phyloP scores from a whole-genome alignment of 92 coral and sea anemone genomes.

The Scolanthus callimorphus region DNA sequence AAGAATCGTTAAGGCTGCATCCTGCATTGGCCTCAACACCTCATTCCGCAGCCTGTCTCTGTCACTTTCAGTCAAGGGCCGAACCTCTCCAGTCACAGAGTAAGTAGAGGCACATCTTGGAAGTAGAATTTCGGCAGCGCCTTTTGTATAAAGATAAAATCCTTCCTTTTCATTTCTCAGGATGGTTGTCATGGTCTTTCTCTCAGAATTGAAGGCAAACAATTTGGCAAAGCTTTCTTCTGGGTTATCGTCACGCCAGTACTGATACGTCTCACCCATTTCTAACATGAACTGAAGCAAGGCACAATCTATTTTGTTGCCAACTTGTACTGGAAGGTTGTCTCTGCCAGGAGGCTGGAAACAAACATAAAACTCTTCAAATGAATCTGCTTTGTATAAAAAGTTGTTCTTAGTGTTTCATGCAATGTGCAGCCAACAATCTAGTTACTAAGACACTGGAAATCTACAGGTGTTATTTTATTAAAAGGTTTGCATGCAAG shows the following conservation, averaged over 20 bases:
- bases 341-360: slow-evolving; percentile 58
- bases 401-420: too few relatives aligned
- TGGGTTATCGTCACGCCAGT: slow-evolving; percentile 84
- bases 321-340: slow-evolving; percentile 67
- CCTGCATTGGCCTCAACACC: slow-evolving; percentile 62
- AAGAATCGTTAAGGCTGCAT: slow-evolving; percentile 54
- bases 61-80: slow-evolving; percentile 41
- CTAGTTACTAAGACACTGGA: too few relatives aligned
- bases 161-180: slow-evolving; percentile 52
- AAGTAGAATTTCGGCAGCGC: slow-evolving; percentile 75
- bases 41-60: slow-evolving; percentile 55
- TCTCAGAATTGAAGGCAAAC: slow-evolving; percentile 75
- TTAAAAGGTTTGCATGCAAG: too few relatives aligned
- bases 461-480: too few relatives aligned
- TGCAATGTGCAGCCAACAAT: too few relatives aligned
- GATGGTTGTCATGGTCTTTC: slow-evolving; percentile 90
- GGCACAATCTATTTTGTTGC: slow-evolving; percentile 93
- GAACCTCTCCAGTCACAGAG: slow-evolving; percentile 38
- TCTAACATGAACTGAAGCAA: slow-evolving; percentile 79
- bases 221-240: slow-evolving; percentile 66
- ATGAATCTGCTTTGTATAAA: too few relatives aligned
- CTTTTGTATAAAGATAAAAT: slow-evolving; percentile 61
- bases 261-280: slow-evolving; percentile 79
- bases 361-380: too few relatives aligned
- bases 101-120: slow-evolving; percentile 48